Evolutionary conservation across 1,140 invertebrate species (phyloP), one percentile per base, ranked within the genome.

Genomic region (Megathymus violae): DNA sequence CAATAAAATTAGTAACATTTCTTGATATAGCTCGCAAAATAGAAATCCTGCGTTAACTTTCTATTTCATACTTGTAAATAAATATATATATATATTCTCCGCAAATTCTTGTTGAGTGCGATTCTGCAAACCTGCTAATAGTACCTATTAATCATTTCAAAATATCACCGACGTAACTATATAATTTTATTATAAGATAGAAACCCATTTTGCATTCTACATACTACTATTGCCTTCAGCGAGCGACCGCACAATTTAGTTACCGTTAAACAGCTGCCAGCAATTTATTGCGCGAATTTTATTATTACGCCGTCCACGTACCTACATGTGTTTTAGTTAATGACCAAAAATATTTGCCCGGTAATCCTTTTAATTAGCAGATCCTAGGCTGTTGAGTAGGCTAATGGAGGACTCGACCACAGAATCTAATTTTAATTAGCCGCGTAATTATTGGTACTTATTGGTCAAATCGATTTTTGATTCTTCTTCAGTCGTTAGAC

Each of bases 211-310:
- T 31, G 9, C 27, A 31, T 31, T 7, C 27, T 19, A 34, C 15
- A 58, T 31, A 58, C 25, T 15, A 27, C 54, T 46, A 59, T 59
- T 14, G 43, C 54, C 31, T 59, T 59, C 31, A 46, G 54, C 54
- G 41, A 46, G 54, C 54, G 27, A 59, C 54, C 54, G 54, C 54
- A 59, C 54, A 59, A 59, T 59, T 59, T 59, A 59, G 54, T 59
- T 46, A 59, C 54, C 54, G 34, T 59, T 59, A 59, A 59, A 59
- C 54, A 59, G 54, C 54, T 59, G 54, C 41, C 25, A 58, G 41
- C 41, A 59, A 59, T 59, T 59, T 59, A 59, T 59, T 22, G 54
- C 54, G 54, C 25, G 27, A 46, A 46, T 59, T 59, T 59, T 59
- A 59, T 59, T 46, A 59, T 59, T 59, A 27, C 41, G 41, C 16